phyloP scores from a whole-genome alignment of 2,797 vertebrate species.

The Sebastes goodei region DNA sequence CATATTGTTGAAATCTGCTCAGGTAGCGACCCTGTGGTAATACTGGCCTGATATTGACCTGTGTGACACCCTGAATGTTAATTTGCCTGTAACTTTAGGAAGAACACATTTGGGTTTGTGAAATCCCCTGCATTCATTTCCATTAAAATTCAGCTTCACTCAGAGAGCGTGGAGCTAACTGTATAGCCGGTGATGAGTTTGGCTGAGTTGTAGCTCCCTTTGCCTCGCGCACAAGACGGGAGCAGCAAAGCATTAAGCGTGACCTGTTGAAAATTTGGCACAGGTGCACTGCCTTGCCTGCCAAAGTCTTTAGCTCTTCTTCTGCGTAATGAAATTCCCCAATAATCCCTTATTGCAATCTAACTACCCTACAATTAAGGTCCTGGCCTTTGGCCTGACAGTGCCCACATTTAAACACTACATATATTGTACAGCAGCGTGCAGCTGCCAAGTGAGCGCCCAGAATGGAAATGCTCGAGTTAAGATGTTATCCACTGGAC shows the following conservation, averaged over 20 bases:
- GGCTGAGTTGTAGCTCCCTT: conserved; percentile 5
- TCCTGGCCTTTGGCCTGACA: conserved; percentile 13
- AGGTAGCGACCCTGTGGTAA: background rate
- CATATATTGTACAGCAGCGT: background rate
- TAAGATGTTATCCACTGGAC: conserved; percentile 14
- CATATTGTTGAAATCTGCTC: background rate
- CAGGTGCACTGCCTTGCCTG: conserved; percentile 14
- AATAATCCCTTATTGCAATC: conserved; percentile 59
- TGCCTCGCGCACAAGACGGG: conserved; percentile 1
- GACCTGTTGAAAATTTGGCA: conserved; percentile 59
- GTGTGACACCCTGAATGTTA: background rate
- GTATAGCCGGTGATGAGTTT: conserved; percentile 9
- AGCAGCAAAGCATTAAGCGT: conserved; percentile 34
- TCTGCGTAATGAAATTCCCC: conserved; percentile 53
- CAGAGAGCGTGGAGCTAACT: background rate
- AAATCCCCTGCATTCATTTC: background rate
- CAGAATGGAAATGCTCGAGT: conserved; percentile 7
- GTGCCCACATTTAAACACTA: conserved; percentile 31
- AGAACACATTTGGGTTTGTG: background rate
- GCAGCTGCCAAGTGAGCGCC: conserved; percentile 35
- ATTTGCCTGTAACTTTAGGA: background rate
- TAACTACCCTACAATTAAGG: conserved; percentile 51
- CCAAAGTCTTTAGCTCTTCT: conserved; percentile 63
- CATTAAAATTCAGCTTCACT: background rate
- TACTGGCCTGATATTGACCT: background rate